Evolutionary conservation across 2,888 invertebrate species (phyloP).

Genomic region (Drosophila lacicola): DNA sequence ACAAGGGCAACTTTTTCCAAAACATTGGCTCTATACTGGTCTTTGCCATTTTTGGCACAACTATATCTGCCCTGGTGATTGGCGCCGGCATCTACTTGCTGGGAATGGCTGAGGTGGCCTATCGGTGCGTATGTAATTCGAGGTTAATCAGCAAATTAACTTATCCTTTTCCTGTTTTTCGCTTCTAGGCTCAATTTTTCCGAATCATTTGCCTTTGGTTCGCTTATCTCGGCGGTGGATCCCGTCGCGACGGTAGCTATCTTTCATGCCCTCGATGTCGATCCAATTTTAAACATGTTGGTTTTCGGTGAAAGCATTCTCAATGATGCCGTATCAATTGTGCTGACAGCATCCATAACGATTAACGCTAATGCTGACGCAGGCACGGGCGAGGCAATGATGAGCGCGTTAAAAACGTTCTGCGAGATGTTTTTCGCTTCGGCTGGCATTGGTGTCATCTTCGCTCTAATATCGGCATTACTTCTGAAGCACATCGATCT

Average conservation of each 20-base stretch:
- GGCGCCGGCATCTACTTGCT: conserved; percentile 98
- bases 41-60: conserved; percentile 98
- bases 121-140: conserved; percentile 86
- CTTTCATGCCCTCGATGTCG: conserved; percentile 98
- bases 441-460: conserved; percentile 97
- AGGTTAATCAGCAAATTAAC: conserved; percentile 84
- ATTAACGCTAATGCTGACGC: conserved; percentile 88
- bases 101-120: conserved; percentile 96
- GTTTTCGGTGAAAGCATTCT: conserved; percentile 94
- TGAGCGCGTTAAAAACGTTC: conserved; percentile 95
- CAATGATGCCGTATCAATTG: conserved; percentile 99
- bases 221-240: conserved; percentile 98
- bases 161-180: conserved; percentile 74
- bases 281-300: conserved; percentile 99
- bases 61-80: conserved; percentile 98
- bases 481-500: conserved; percentile 97
- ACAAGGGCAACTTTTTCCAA: conserved; percentile 98
- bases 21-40: conserved; percentile 99
- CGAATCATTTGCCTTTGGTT: conserved; percentile 99
- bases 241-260: conserved; percentile 99
- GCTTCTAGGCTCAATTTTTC: conserved; percentile 94
- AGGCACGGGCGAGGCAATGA: conserved; percentile 92
- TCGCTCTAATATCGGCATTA: conserved; percentile 96
- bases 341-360: conserved; percentile 95
- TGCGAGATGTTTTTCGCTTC: conserved; percentile 99